These are phyloP conservation scores for Tapirus indicus DNA, from an alignment of 2,797 vertebrate species.

Conservation along the genomic window DNA sequence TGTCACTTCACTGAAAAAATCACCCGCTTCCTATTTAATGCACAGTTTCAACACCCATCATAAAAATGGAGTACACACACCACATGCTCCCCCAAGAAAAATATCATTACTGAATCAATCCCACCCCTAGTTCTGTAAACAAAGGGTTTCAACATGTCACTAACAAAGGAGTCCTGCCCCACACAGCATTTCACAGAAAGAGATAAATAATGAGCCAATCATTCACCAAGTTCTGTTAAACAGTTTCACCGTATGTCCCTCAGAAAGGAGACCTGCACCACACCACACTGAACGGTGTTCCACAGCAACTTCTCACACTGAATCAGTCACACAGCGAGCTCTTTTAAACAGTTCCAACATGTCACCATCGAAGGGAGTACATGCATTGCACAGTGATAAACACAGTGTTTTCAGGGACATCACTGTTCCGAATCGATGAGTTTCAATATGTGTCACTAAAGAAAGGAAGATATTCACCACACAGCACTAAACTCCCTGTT, in stretches of 20 bases:
- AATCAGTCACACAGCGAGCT: not conserved
- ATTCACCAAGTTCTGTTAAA: not conserved
- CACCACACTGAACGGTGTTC: not conserved
- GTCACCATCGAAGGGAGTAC: not conserved
- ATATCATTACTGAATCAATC: not conserved
- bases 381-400: not conserved
- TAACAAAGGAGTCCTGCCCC: too few species aligned
- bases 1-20: not conserved
- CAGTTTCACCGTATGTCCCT: not conserved
- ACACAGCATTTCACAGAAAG: not conserved
- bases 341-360: not conserved
- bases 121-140: too few species aligned
- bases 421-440: not conserved
- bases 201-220: not conserved
- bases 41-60: too few species aligned
- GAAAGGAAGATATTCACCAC: not conserved
- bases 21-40: not conserved
- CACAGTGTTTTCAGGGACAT: not conserved
- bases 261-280: too few species aligned
- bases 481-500: too few species aligned
- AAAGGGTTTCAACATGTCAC: too few species aligned
- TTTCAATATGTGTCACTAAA: not conserved
- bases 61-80: not conserved
- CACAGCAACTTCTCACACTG: not conserved
- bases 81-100: not conserved